Conservation (phyloP, 2,797 vertebrate species). For the Squalus acanthias region DNA sequence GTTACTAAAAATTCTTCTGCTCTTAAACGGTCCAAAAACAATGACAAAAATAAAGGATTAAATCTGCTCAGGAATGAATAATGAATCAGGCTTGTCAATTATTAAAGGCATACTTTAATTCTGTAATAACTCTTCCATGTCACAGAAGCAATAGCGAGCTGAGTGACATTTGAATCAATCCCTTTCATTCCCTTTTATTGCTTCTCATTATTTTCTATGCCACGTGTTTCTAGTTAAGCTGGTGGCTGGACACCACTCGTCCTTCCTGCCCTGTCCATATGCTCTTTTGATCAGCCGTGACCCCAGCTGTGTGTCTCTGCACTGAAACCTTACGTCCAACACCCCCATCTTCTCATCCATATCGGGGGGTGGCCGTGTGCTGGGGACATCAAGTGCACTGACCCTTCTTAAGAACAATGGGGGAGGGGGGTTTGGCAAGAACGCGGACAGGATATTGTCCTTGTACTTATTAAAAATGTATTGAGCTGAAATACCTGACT, state of each 20-base stretch:
- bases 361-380: neutral
- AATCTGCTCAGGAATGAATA: slow-evolving; percentile 5
- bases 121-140: slow-evolving; percentile 21
- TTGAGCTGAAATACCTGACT: neutral
- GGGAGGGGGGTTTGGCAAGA: neutral
- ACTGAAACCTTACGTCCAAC: neutral
- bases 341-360: neutral
- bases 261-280: neutral
- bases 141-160: neutral
- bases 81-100: slow-evolving; percentile 21
- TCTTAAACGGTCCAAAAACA: slow-evolving; percentile 20
- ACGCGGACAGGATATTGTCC: neutral
- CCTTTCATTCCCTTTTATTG: slow-evolving; percentile 26
- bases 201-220: slow-evolving; percentile 13
- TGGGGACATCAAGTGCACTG: neutral
- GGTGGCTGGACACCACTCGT: neutral
- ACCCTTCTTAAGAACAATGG: neutral
- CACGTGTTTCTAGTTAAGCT: neutral
- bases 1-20: neutral
- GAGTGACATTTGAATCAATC: slow-evolving; percentile 28
- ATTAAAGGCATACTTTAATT: slow-evolving; percentile 32
- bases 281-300: neutral
- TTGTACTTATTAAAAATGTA: neutral
- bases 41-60: slow-evolving; percentile 6
- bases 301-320: neutral